These are phyloP conservation scores for Pherbina coryleti DNA, from an alignment of 2,888 invertebrate species.

Conservation along the genomic window DNA sequence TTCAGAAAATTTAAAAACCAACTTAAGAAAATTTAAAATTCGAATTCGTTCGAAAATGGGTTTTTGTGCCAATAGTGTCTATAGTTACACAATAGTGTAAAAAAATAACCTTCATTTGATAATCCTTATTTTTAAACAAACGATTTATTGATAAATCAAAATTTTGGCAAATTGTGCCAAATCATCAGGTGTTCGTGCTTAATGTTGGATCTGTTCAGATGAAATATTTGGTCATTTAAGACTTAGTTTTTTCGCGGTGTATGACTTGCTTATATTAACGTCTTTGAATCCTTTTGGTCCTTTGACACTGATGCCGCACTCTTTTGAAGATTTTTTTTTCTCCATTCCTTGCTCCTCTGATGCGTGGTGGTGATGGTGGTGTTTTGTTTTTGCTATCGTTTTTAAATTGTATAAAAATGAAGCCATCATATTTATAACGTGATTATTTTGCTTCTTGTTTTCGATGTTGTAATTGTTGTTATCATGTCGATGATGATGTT, in stretches of 20 bases:
- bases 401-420: conserved; percentile 36
- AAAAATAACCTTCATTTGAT: no score
- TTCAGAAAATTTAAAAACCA: no score
- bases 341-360: background rate
- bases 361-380: background rate
- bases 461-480: conserved; percentile 27
- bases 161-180: no score
- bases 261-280: background rate
- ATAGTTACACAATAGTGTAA: no score
- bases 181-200: no score
- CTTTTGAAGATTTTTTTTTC: background rate
- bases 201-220: no score
- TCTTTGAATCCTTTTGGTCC: background rate
- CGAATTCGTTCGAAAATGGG: no score
- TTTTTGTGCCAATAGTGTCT: no score
- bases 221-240: no score
- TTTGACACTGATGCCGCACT: background rate
- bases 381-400: conserved; percentile 13
- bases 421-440: conserved; percentile 35
- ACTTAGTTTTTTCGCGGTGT: background rate
- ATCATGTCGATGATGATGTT: conserved; percentile 54
- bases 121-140: no score
- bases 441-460: conserved; percentile 24
- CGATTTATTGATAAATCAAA: no score
- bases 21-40: no score